A percentile compares a stretch with the other conserved stretches of the same genome.
phyloP scores from a whole-genome alignment of 23 tunicate genomes.

The Trididemnum nubilum region DNA sequence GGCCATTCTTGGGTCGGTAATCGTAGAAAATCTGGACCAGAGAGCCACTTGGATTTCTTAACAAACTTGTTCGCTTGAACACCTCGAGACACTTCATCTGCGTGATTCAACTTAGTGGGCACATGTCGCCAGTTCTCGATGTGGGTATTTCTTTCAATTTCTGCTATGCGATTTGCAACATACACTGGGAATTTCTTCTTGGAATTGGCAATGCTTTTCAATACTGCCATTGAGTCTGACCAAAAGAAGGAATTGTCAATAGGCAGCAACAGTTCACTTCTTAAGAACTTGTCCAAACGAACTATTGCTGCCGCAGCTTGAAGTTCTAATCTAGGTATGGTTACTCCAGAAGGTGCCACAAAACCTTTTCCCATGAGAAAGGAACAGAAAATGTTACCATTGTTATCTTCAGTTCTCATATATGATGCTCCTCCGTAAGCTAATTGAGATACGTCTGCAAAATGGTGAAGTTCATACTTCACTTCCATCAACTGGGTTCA shows the following conservation, averaged over 20 bases:
- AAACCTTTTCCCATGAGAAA: too few species aligned
- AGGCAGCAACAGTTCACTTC: background rate
- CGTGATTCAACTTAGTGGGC: background rate
- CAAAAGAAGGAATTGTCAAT: background rate
- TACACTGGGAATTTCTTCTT: too few species aligned
- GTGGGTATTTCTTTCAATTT: background rate
- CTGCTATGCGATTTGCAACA: background rate
- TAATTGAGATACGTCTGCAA: background rate
- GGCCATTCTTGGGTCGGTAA: background rate
- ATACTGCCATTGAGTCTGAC: too few species aligned
- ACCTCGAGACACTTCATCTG: constrained; percentile 5
- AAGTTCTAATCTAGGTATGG: background rate
- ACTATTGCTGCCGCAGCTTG: background rate
- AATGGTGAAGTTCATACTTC: background rate
- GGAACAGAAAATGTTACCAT: background rate
- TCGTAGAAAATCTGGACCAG: background rate
- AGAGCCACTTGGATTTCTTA: background rate
- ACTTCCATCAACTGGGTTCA: background rate
- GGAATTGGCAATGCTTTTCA: too few species aligned
- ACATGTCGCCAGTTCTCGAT: background rate
- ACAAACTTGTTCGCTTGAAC: background rate
- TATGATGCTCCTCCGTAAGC: background rate
- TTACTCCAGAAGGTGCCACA: too few species aligned
- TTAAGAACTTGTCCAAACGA: background rate
- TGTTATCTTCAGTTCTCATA: background rate